Evolutionary conservation across 1,140 invertebrate genomes (phyloP).

Genomic region (Trypoxylus dichotomus): DNA sequence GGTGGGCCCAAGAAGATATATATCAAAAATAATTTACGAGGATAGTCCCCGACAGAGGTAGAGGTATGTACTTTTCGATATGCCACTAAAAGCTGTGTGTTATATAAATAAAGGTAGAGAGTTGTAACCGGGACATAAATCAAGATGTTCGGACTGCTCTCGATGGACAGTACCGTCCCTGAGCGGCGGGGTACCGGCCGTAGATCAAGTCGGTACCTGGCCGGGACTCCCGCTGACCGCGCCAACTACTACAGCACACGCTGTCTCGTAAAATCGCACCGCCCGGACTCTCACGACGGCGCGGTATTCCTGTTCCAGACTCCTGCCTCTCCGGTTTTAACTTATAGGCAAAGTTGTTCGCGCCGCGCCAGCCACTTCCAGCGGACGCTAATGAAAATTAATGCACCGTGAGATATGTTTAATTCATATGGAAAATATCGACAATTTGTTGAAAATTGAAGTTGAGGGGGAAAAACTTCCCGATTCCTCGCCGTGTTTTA

Average conservation of each 20-base stretch:
- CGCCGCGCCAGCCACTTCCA: not conserved
- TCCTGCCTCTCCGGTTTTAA: not conserved
- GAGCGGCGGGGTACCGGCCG: not conserved
- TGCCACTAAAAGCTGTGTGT: conserved; percentile 16
- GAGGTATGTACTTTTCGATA: not conserved
- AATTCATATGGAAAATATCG: conserved; percentile 25
- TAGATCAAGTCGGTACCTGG: conserved; percentile 3
- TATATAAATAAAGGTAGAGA: conserved; percentile 24
- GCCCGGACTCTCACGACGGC: not conserved
- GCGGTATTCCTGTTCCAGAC: not conserved
- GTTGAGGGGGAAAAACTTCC: not conserved
- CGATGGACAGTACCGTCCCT: conserved; percentile 18
- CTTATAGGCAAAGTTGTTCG: conserved; percentile 16
- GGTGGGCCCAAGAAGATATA: not conserved
- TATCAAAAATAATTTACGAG: conserved; percentile 10
- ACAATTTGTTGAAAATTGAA: conserved; percentile 26
- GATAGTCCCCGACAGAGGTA: not conserved
- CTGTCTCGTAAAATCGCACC: not conserved
- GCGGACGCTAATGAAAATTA: conserved; percentile 13
- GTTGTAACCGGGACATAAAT: conserved; percentile 16
- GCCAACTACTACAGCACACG: not conserved
- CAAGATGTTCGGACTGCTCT: conserved; percentile 11
- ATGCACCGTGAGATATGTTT: conserved; percentile 23
- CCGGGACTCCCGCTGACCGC: not conserved
- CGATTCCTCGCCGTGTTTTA: conserved; percentile 12